Base-by-base conservation (phyloP, 2,888 invertebrate genomes). In the Caenorhabditis sp. region DNA sequence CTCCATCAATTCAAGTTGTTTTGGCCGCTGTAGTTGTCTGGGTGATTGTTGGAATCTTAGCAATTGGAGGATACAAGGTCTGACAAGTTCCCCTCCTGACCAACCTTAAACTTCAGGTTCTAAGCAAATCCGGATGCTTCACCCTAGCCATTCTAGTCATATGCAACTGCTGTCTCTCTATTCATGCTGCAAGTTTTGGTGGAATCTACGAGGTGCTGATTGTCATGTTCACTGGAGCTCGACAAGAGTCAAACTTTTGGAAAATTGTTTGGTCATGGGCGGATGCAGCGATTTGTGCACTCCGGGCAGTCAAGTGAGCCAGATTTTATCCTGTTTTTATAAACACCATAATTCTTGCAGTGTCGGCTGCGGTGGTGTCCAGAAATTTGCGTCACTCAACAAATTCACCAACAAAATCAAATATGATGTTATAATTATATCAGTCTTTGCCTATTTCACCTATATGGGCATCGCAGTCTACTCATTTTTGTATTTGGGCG, bases 341-440 rank as follows among this genome's bases (percentile, higher is more conserved):
- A n/a, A n/a, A n/a, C n/a, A n/a, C n/a, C n/a, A n/a, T n/a, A n/a
- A n/a, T n/a, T 49, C 17, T 36, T 66, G 10, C 38, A 73, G 72
- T 17, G 64, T 74, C 14, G 75, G 67, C 1, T 75, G 70, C 50
- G 75, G 75, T 10, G 70, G 70, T 27, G 67, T 75, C 26, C 75
- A 75, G 43, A 75, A 75, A n/a, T 61, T 75, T 21, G 64, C 75
- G 0, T 70, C 70, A 0, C 26, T 75, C n/a, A 75, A 75, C 58
- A 62, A 60, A 12, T 75, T 75, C 43, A 56, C 65, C 31, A 60
- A 70, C 21, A 67, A 62, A 43, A 58, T 74, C 12, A 57, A 69
- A 21, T 14, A 49, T 23, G 70, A 70, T 53, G 67, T 74, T 4
- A 21, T 70, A 1, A 21, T 64, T 14, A 58, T 74, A 3, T 7